phyloP scores from a whole-genome alignment of 2,888 invertebrate genomes.

The Automeris io region DNA sequence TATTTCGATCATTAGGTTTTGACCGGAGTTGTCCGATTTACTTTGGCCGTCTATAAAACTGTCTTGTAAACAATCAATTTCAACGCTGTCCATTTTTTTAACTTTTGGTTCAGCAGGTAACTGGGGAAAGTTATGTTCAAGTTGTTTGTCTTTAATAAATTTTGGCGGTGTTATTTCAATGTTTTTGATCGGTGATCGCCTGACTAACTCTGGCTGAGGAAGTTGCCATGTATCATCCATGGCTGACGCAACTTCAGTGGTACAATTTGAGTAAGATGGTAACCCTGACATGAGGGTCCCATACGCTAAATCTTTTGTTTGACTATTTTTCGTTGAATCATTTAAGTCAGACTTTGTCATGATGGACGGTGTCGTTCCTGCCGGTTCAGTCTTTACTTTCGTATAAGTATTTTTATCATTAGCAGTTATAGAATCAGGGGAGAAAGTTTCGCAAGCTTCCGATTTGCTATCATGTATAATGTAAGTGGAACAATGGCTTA shows the following conservation, averaged over 20 bases:
- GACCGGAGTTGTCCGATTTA: conserved; percentile 24
- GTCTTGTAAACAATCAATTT: conserved; percentile 52
- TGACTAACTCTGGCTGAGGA: conserved; percentile 52
- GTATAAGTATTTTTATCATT: conserved; percentile 62
- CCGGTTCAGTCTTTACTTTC: conserved; percentile 48
- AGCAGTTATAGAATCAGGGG: conserved; percentile 63
- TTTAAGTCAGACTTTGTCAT: conserved; percentile 48
- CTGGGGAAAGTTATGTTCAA: conserved; percentile 33
- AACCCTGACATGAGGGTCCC: conserved; percentile 55
- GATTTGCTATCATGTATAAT: conserved; percentile 62
- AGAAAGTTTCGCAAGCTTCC: conserved; percentile 54
- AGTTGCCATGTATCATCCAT: conserved; percentile 52
- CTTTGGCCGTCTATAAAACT: conserved; percentile 29
- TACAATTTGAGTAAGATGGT: conserved; percentile 61
- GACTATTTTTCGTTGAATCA: conserved; percentile 53
- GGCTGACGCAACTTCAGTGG: conserved; percentile 46
- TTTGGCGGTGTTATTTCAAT: conserved; percentile 38
- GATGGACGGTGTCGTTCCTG: conserved; percentile 38
- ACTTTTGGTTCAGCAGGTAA: conserved; percentile 34
- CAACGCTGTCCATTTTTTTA: conserved; percentile 61
- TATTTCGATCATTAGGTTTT: conserved; percentile 20
- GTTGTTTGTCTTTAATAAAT: conserved; percentile 19
- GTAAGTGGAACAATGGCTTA: conserved; percentile 60
- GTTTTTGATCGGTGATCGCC: conserved; percentile 44
- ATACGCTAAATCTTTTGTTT: conserved; percentile 61